Evolutionary conservation across 1,140 invertebrate species (phyloP).

Genomic region (Musca vetustissima): DNA sequence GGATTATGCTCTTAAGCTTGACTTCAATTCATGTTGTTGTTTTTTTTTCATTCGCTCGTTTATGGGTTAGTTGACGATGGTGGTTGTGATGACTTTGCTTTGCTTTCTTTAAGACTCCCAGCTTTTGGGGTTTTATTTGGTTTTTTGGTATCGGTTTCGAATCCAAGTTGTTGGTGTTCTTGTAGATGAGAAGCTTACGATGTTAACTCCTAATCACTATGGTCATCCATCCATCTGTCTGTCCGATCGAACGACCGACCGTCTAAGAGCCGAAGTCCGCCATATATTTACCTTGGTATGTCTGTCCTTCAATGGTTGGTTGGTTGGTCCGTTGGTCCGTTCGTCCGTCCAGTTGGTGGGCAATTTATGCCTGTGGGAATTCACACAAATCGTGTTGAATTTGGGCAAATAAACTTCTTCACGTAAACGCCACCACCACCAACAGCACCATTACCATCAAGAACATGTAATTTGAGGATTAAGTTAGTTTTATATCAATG

Average conservation of each 20-base stretch:
- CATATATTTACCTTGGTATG: too few species aligned
- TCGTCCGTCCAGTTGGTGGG: slow-evolving; percentile 1
- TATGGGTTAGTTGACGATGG: too few species aligned
- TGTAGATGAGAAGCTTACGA: slow-evolving; percentile 10
- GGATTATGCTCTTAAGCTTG: not conserved
- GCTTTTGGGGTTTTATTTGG: too few species aligned
- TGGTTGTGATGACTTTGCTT: too few species aligned
- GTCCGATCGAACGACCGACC: not conserved
- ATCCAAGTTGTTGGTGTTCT: not conserved
- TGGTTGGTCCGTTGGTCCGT: not conserved
- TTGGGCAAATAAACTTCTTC: slow-evolving; percentile 23
- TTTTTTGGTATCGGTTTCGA: not conserved
- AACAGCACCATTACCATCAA: not conserved
- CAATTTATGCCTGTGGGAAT: slow-evolving; percentile 24
- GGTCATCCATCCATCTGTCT: slow-evolving; percentile 15
- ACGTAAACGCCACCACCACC: slow-evolving; percentile 17
- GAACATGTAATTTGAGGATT: slow-evolving; percentile 27
- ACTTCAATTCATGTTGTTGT: too few species aligned
- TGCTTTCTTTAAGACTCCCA: too few species aligned
- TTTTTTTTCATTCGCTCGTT: too few species aligned
- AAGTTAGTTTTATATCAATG: slow-evolving; percentile 11
- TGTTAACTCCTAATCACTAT: slow-evolving; percentile 21
- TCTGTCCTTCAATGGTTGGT: too few species aligned
- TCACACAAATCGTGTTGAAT: slow-evolving; percentile 24
- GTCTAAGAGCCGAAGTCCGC: too few species aligned